Conservation (phyloP, 2,797 vertebrate genomes). For the Platalea minor region DNA sequence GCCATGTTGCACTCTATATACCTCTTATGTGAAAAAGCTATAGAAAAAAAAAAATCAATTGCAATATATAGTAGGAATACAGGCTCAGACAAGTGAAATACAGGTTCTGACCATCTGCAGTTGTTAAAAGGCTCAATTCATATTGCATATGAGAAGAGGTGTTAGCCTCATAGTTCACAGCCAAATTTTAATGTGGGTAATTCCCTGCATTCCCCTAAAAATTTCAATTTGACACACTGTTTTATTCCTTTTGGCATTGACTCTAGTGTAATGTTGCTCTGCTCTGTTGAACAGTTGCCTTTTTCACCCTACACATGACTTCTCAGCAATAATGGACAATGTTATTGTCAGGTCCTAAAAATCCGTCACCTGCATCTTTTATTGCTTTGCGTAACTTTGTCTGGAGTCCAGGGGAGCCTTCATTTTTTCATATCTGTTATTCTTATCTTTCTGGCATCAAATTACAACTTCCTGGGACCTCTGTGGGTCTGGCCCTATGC, state of each 20-base stretch:
- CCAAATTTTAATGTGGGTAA: slow-evolving; percentile 1
- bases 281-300: slow-evolving; percentile 39
- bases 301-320: slow-evolving; percentile 33
- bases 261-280: background rate
- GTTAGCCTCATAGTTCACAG: slow-evolving; percentile 33
- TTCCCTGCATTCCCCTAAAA: slow-evolving; percentile 58
- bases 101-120: slow-evolving; percentile 32
- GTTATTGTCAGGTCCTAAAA: slow-evolving; percentile 60
- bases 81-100: background rate
- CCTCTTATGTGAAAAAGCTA: background rate
- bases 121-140: background rate
- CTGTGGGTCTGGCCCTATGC: background rate
- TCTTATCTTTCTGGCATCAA: slow-evolving; percentile 35
- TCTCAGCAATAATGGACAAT: slow-evolving; percentile 43
- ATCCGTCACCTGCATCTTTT: slow-evolving; percentile 45
- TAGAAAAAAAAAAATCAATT: background rate
- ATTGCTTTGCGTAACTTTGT: slow-evolving; percentile 38
- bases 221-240: background rate
- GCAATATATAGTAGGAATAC: background rate
- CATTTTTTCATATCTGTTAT: slow-evolving; percentile 19
- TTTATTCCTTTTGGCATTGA: slow-evolving; percentile 44
- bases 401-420: slow-evolving; percentile 33
- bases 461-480: slow-evolving; percentile 43
- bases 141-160: slow-evolving; percentile 16
- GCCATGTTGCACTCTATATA: background rate